Conservation (phyloP, 2,888 invertebrate species). For the Harmothoe impar region DNA sequence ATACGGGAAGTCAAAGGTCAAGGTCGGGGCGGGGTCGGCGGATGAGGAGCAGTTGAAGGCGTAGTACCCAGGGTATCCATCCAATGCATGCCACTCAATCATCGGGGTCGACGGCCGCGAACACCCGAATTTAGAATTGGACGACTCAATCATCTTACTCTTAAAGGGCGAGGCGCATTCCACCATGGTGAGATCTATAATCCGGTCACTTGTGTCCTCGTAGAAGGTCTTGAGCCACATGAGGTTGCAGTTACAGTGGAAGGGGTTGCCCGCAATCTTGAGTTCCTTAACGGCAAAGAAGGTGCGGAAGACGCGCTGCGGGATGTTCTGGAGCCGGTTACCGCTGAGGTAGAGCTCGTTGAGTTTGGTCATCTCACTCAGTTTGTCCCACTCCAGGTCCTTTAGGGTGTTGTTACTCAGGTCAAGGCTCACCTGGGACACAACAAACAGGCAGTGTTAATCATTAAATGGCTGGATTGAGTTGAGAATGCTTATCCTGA, state of each 20-base stretch:
- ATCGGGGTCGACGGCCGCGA: slow-evolving; percentile 62
- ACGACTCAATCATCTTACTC: slow-evolving; percentile 40
- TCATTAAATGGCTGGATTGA: slow-evolving; percentile 64
- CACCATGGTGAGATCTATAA: slow-evolving; percentile 67
- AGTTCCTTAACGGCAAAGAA: slow-evolving; percentile 70
- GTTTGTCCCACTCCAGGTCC: slow-evolving; percentile 66
- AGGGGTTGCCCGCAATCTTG: slow-evolving; percentile 67
- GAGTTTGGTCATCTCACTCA: slow-evolving; percentile 66
- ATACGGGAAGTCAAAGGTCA: slow-evolving; percentile 66
- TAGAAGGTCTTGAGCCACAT: slow-evolving; percentile 69
- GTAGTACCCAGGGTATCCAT: slow-evolving; percentile 29
- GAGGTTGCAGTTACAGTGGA: slow-evolving; percentile 71
- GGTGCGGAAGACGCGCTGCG: slow-evolving; percentile 62
- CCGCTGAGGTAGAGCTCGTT: slow-evolving; percentile 68
- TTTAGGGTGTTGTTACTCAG: slow-evolving; percentile 67
- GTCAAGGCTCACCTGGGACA: no score
- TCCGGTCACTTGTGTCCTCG: slow-evolving; percentile 66
- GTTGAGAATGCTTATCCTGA: no score
- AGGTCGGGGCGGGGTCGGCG: slow-evolving; percentile 70
- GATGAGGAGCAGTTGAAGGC: slow-evolving; percentile 68
- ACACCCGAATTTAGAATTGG: slow-evolving; percentile 64
- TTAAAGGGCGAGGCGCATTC: slow-evolving; percentile 66
- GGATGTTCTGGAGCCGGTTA: slow-evolving; percentile 69
- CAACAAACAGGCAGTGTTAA: no score
- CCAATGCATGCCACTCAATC: slow-evolving; percentile 64